phyloP scores from a whole-genome alignment of 2,888 invertebrate species.

The Metacarcinus magister region DNA sequence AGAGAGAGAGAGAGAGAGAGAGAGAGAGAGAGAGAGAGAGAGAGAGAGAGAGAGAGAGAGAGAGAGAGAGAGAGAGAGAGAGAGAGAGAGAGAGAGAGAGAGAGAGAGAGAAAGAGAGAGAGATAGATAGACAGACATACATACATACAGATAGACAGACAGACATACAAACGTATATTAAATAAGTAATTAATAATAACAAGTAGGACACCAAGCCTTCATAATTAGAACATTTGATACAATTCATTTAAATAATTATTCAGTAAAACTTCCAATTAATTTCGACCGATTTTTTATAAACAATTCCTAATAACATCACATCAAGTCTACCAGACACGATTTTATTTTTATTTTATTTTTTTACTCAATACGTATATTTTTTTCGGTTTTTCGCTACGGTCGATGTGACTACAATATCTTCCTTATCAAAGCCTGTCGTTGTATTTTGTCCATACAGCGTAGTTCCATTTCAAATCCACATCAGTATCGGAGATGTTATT shows the following conservation, averaged over 20 bases:
- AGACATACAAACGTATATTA: neutral
- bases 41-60: constrained; percentile 1
- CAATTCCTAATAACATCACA: neutral
- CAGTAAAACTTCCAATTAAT: neutral
- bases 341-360: neutral
- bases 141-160: too few species aligned
- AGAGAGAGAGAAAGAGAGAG: neutral
- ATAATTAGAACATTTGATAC: neutral
- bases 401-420: neutral
- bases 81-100: neutral
- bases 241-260: neutral
- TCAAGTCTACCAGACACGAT: neutral
- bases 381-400: neutral
- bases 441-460: neutral
- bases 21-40: neutral
- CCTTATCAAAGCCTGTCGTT: neutral
- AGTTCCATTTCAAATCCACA: neutral
- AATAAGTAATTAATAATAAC: neutral
- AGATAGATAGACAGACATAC: neutral
- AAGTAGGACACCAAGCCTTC: neutral
- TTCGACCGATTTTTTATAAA: neutral
- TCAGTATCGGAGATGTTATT: neutral
- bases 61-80: neutral
- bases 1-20: constrained; percentile 54
- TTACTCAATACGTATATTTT: neutral